These are phyloP conservation scores for Otolemur garnettii DNA, from an alignment of 2,113 vertebrate genomes.

Conservation along the genomic window DNA sequence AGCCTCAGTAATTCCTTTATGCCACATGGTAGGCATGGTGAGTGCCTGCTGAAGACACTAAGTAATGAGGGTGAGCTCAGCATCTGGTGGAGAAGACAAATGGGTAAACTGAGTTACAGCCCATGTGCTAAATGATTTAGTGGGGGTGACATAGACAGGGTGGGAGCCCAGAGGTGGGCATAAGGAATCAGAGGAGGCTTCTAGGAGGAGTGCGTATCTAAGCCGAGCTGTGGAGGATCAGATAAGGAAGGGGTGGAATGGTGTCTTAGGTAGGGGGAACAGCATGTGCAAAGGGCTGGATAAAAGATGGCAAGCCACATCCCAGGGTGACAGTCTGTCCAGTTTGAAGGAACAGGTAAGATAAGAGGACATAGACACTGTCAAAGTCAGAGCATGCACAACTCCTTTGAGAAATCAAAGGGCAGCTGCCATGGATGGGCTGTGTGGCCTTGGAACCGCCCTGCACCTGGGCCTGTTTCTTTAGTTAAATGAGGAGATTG, in stretches of 20 bases:
- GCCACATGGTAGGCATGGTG: rapidly evolving
- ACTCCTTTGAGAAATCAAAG: background rate
- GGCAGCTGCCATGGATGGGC: background rate
- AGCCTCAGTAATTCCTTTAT: background rate
- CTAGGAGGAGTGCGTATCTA: background rate
- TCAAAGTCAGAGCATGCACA: background rate
- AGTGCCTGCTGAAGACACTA: too few relatives aligned
- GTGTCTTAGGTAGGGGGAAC: background rate
- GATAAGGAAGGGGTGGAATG: background rate
- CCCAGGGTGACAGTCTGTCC: background rate
- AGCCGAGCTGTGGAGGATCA: background rate
- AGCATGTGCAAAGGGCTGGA: background rate
- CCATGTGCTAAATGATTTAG: rapidly evolving
- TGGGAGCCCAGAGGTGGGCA: background rate
- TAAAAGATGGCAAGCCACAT: rapidly evolving
- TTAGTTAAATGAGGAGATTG: background rate
- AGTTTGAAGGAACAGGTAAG: background rate
- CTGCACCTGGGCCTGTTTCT: background rate
- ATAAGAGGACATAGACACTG: background rate
- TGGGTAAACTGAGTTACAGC: background rate
- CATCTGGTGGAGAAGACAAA: background rate
- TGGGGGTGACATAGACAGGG: rapidly evolving
- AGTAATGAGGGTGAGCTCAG: background rate
- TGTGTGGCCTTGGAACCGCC: background rate
- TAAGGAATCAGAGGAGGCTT: background rate